These are phyloP conservation scores for Bombyx huttoni DNA, from an alignment of 2,888 invertebrate genomes.

Conservation along the genomic window DNA sequence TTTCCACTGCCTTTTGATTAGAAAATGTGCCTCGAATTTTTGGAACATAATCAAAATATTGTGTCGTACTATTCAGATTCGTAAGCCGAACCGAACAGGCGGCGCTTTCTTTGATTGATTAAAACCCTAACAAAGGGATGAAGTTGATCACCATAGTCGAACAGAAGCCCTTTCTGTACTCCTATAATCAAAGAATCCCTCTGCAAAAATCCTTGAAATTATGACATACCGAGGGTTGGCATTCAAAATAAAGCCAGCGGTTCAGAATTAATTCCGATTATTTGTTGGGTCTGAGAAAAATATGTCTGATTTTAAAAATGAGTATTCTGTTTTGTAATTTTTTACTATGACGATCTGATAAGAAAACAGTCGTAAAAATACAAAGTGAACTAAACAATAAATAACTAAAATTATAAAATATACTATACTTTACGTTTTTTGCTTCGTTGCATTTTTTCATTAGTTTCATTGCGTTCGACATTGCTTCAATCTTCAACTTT, in stretches of 20 bases:
- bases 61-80: constrained; percentile 9
- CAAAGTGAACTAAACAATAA: no score
- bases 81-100: constrained; percentile 10
- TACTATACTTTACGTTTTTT: no score
- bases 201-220: constrained; percentile 47
- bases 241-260: background rate
- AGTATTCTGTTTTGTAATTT: no score
- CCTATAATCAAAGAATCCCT: constrained; percentile 58
- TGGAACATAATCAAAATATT: background rate
- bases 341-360: no score
- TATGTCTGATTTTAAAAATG: no score
- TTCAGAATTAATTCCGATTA: constrained; percentile 1
- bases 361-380: no score
- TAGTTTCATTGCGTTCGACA: no score
- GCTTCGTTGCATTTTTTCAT: no score
- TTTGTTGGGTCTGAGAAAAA: background rate
- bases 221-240: constrained; percentile 20
- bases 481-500: no score
- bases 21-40: background rate
- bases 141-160: constrained; percentile 64
- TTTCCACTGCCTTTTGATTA: no score
- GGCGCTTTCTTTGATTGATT: constrained; percentile 57
- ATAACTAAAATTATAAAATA: no score
- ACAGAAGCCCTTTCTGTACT: constrained; percentile 59
- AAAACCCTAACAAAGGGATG: constrained; percentile 68